Evolutionary conservation across 2,113 vertebrate species (phyloP).

Genomic region (Salvator merianae): DNA sequence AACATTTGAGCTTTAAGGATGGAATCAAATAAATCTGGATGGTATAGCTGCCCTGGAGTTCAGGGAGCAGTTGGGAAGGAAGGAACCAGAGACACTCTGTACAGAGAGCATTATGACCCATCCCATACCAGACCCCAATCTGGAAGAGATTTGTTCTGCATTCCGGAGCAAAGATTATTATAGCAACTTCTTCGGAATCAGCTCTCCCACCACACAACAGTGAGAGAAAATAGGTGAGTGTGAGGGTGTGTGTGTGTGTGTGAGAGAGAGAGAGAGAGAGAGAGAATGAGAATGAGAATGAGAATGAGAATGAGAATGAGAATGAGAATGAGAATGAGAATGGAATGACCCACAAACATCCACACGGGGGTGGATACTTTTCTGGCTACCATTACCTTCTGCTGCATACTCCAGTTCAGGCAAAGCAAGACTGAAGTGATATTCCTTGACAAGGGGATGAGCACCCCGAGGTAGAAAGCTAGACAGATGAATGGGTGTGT

Average conservation of each 20-base stretch:
- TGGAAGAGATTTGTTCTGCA: slow-evolving; percentile 79
- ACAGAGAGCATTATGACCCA: not conserved
- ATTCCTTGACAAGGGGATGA: slow-evolving; percentile 1
- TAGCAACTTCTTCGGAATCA: not conserved
- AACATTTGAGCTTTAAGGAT: not conserved
- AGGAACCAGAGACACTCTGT: not conserved
- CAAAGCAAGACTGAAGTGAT: not conserved
- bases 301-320: too few relatives aligned
- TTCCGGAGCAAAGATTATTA: slow-evolving; percentile 57
- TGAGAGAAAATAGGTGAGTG: not conserved
- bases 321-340: too few relatives aligned
- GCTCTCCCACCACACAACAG: slow-evolving; percentile 1
- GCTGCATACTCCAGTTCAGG: not conserved
- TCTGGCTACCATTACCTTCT: not conserved
- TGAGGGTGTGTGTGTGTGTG: not conserved
- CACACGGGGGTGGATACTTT: not conserved
- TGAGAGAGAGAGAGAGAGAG: too few relatives aligned
- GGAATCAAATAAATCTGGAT: slow-evolving; percentile 13
- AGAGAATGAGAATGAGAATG: too few relatives aligned
- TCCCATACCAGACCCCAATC: slow-evolving; percentile 56
- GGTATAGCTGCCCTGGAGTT: not conserved
- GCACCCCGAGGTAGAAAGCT: not conserved
- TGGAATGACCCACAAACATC: not conserved
- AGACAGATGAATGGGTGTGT: not conserved
- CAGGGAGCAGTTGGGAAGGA: not conserved